Evolutionary conservation across 2,888 invertebrate genomes (phyloP), one percentile per base, ranked within the genome.

Genomic region (Drosophila algonquin): DNA sequence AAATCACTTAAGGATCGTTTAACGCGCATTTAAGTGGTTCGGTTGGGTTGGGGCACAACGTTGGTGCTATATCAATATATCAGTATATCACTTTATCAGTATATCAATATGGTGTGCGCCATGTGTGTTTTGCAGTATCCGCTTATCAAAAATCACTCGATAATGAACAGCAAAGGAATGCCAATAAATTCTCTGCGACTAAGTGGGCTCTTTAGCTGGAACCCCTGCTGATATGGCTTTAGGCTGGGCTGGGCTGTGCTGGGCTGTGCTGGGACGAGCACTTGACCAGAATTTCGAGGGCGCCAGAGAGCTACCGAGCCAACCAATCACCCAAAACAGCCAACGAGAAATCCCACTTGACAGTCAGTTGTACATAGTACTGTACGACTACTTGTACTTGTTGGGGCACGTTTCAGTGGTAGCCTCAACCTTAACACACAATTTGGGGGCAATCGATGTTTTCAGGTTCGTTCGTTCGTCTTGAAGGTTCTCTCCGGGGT

Each of bases 351-450:
- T 59, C 60, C 50, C 51, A 68, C 51, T 68, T 45, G 69, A 30
- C 40, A 56, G 54, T 45, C 48, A 60, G 21, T 61, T 54, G 32
- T 45, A 60, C 46, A 58, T 51, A 59, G 35, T 53, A 12, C 21
- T 27, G 27, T 27, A 24, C 24, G 24, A 24, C 51, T 56, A 51
- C 63, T 47, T 58, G 52, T 64, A 64, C 30, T 53, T 24, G 52
- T 53, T 55, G 47, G 63, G 69, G 73, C 82, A 82, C 86, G 82
- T 82, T 80, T 71, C 70, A 56, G 68, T 70, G 82, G 85, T 82
- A 82, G 80, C 86, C 82, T 82, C 82, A 82, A 82, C 82, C 82
- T 82, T 85, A 82, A 75, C 82, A 75, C 63, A 78, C 69, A 80
- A 81, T 44, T 70, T 57, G 54, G 48, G 54, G 48, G 58, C 14